Base-by-base conservation (phyloP, 2,797 vertebrate genomes). In the Pseudochaenichthys georgianus region DNA sequence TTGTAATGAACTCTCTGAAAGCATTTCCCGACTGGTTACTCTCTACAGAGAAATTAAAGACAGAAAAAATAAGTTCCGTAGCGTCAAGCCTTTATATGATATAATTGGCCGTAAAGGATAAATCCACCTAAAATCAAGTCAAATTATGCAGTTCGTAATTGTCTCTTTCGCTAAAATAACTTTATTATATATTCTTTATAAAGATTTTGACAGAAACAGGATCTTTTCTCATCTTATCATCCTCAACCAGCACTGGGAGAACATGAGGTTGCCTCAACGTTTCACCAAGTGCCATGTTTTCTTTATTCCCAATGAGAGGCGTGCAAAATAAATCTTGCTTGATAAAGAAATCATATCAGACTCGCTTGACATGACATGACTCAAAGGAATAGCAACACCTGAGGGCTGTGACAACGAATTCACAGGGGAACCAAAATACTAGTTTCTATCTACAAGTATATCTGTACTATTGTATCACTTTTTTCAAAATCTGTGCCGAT, bases 1-100 rank as follows among this genome's bases (percentile, higher is more conserved):
- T 45, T 84, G 67, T 75, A 82, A 89, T 85, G 73, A 88, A 73
- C 75, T 79, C 82, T 68, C 76, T 85, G 83, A 89, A 91, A 91
- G 84, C 89, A 81, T 86, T 64, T 87, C 78, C 64, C 54, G 61
- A 51, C 79, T 41, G 70, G 31, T 74, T 45, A 23, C 47, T 80
- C 80, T 78, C 67, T 74, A 47, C 66, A 76, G 51, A 64, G 73
- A 64, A 75, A 75, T 76, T 78, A 75, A 77, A 58, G 68, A 65
- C 51, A 28, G 50, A 51, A 0, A 1, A 61, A 61, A 73, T 73
- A 70, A 59, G 43, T 41, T 17, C 13, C 60, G n/a, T 2, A 41
- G 72, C 81, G 71, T 84, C 71, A 84, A 82, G 63, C 52, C 68
- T 71, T 82, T 74, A 64, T 64, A 83, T 81, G 58, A 82, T 58